Evolutionary conservation across 2,797 vertebrate genomes (phyloP).

Genomic region (Acridotheres tristis): DNA sequence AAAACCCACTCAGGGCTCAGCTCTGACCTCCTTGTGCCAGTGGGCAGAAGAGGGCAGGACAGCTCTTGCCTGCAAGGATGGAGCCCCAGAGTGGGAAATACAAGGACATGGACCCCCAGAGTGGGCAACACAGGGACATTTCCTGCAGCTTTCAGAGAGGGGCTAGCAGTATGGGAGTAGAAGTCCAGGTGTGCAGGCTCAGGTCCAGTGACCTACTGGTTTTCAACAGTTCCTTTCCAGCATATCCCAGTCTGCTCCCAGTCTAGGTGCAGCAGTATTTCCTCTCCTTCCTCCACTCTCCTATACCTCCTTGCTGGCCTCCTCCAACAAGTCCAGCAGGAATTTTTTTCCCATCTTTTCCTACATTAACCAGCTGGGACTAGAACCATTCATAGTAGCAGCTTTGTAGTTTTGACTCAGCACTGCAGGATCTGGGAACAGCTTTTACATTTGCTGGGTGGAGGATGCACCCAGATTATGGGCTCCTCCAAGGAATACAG

Average conservation of each 20-base stretch:
- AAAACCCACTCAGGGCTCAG: neutral
- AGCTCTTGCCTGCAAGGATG: neutral
- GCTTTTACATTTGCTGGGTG: neutral
- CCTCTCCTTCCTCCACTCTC: neutral
- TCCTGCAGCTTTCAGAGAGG: neutral
- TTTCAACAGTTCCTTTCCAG: neutral
- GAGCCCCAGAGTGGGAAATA: fast-evolving
- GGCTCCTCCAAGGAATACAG: neutral
- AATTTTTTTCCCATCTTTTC: neutral
- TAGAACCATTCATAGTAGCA: neutral
- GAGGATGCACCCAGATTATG: fast-evolving
- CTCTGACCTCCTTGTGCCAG: neutral
- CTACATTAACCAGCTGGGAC: neutral
- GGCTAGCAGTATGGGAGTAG: neutral
- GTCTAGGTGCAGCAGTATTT: neutral
- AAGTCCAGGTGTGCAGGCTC: neutral
- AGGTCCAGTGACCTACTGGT: neutral
- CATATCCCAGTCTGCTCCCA: neutral
- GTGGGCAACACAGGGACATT: neutral
- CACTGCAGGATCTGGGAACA: neutral
- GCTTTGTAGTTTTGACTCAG: neutral
- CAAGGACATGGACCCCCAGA: fast-evolving
- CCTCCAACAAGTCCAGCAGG: neutral
- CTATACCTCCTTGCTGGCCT: neutral
- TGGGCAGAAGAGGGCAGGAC: neutral